These are phyloP conservation scores for Tetragnatha versicolor DNA, from an alignment of 1,140 invertebrate species.

Conservation along the genomic window DNA sequence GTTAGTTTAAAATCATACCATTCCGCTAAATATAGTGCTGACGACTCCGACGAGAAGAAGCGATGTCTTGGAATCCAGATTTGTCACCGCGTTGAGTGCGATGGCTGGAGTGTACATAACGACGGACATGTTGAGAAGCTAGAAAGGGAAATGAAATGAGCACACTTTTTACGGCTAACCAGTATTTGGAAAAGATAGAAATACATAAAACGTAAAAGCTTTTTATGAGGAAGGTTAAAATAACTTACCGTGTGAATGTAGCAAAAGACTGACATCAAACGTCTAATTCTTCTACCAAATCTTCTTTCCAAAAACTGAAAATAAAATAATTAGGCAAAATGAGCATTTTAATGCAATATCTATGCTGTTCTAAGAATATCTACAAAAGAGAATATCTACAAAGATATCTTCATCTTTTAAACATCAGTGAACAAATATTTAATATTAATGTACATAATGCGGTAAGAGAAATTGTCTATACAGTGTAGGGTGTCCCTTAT, in stretches of 20 bases:
- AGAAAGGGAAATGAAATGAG: neutral
- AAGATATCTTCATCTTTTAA: no score
- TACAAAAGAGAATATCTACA: no score
- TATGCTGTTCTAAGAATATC: no score
- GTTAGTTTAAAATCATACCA: slow-evolving; percentile 11
- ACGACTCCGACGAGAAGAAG: slow-evolving; percentile 1
- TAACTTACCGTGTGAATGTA: slow-evolving; percentile 18
- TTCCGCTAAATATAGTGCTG: neutral
- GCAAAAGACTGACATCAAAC: neutral
- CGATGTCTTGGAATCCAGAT: neutral
- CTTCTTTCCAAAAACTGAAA: neutral
- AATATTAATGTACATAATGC: no score
- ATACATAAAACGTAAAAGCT: neutral
- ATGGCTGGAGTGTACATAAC: slow-evolving; percentile 18
- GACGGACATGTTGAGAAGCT: slow-evolving; percentile 6
- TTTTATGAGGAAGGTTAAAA: no score
- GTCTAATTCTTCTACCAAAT: slow-evolving; percentile 7
- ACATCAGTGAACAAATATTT: no score
- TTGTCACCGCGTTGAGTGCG: neutral
- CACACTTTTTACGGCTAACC: no score
- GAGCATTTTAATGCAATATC: no score
- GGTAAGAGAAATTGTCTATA: no score
- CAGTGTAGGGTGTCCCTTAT: no score
- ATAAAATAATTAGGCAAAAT: no score
- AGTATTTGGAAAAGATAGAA: no score